Conservation (phyloP, 2,113 vertebrate genomes). For the Coryphaenoides rupestris region DNA sequence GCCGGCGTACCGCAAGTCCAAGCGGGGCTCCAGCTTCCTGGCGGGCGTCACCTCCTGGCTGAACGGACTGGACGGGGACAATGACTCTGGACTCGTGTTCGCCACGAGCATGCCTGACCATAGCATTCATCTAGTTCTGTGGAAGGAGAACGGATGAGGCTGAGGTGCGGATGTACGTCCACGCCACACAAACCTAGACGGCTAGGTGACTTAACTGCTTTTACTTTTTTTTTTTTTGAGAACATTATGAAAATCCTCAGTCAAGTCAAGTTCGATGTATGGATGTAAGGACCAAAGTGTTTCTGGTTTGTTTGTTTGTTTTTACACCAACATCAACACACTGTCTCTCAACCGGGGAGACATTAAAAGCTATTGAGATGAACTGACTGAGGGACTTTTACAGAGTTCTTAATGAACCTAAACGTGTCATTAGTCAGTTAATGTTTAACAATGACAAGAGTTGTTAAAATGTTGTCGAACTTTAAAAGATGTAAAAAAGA, state of each 20-base stretch:
- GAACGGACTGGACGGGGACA: slow-evolving; percentile 88
- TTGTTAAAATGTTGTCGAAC: background rate
- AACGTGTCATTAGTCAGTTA: too few relatives aligned
- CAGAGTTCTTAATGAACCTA: background rate
- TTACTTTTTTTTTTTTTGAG: background rate
- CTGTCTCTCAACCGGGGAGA: slow-evolving; percentile 13
- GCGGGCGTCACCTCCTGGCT: slow-evolving; percentile 93
- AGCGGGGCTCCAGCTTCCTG: slow-evolving; percentile 95
- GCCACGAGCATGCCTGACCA: slow-evolving; percentile 99
- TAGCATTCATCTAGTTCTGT: slow-evolving; percentile 97
- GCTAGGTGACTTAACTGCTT: slow-evolving; percentile 11
- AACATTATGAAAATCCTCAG: slow-evolving; percentile 45
- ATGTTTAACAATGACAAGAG: background rate
- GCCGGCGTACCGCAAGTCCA: slow-evolving; percentile 95
- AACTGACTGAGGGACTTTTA: too few relatives aligned
- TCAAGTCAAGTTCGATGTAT: slow-evolving; percentile 56
- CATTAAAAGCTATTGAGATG: slow-evolving; percentile 3
- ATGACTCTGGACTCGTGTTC: slow-evolving; percentile 93
- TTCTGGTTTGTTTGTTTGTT: slow-evolving; percentile 24
- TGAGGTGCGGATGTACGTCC: background rate
- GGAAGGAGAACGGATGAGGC: slow-evolving; percentile 90
- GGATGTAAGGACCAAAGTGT: slow-evolving; percentile 89
- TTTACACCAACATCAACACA: slow-evolving; percentile 12
- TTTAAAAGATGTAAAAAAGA: background rate
- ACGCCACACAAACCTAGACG: slow-evolving; percentile 14